Conservation (phyloP, 2,888 invertebrate genomes). For the Drosophila lutescens region DNA sequence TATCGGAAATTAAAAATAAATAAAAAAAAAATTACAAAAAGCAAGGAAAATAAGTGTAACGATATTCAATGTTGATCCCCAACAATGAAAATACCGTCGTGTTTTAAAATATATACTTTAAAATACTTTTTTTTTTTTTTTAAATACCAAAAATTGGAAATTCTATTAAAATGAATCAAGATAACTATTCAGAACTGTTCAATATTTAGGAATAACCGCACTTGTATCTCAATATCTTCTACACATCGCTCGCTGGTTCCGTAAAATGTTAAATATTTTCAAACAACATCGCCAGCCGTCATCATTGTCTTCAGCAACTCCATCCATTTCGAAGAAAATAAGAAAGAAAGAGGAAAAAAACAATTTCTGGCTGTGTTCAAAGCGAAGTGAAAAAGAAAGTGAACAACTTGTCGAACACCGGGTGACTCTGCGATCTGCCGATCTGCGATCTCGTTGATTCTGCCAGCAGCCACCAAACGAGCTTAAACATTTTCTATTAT, state of each 20-base stretch:
- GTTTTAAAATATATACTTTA: no score
- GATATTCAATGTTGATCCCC: no score
- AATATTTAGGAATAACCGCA: neutral
- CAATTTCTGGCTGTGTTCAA: neutral
- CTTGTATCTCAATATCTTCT: neutral
- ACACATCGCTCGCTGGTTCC: slow-evolving; percentile 5
- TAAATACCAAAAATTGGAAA: no score
- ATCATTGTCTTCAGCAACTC: slow-evolving; percentile 1
- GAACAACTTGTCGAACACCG: slow-evolving; percentile 56
- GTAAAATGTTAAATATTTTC: slow-evolving; percentile 17
- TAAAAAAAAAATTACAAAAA: no score
- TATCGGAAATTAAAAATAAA: no score
- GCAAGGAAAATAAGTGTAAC: no score
- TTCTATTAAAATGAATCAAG: no score
- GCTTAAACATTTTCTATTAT: slow-evolving; percentile 54
- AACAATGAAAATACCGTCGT: no score
- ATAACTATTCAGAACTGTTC: no score
- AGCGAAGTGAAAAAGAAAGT: slow-evolving; percentile 70
- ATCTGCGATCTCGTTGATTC: slow-evolving; percentile 37
- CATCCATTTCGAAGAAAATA: neutral
- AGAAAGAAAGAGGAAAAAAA: slow-evolving; percentile 1
- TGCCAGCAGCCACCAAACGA: slow-evolving; percentile 24
- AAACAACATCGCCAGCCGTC: slow-evolving; percentile 4
- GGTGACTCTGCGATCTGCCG: slow-evolving; percentile 7
- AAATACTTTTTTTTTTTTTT: no score